Conservation (phyloP, 2,113 vertebrate genomes). For the Pitta sordida region DNA sequence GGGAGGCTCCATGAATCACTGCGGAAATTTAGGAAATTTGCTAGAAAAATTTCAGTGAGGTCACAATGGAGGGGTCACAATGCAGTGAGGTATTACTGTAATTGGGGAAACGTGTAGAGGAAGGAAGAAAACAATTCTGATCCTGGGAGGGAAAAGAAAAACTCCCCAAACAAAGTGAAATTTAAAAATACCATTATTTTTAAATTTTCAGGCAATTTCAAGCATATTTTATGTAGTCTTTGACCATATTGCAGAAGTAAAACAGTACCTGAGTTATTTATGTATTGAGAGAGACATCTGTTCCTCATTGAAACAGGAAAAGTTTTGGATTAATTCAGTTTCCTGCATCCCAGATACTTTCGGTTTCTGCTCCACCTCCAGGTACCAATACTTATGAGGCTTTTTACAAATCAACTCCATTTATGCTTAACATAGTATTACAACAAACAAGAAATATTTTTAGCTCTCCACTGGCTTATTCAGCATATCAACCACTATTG, state of each 20-base stretch:
- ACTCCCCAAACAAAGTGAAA: not conserved
- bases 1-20: too few relatives aligned
- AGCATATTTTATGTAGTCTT: not conserved
- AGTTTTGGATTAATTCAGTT: constrained; percentile 9
- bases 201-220: not conserved
- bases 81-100: too few relatives aligned
- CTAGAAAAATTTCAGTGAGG: too few relatives aligned
- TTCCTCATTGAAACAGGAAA: not conserved
- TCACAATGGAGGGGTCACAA: too few relatives aligned
- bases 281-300: not conserved
- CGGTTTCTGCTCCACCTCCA: not conserved
- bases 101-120: not conserved
- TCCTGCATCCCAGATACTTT: not conserved
- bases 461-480: not conserved
- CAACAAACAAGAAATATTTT: not conserved
- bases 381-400: not conserved
- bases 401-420: constrained; percentile 15
- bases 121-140: not conserved
- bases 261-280: not conserved
- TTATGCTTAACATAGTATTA: not conserved
- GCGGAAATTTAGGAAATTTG: too few relatives aligned
- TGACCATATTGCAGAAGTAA: not conserved
- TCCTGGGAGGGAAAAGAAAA: not conserved
- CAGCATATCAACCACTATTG: not conserved
- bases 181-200: not conserved